phyloP scores from a whole-genome alignment of 2,797 vertebrate species.

The Erethizon dorsatum region DNA sequence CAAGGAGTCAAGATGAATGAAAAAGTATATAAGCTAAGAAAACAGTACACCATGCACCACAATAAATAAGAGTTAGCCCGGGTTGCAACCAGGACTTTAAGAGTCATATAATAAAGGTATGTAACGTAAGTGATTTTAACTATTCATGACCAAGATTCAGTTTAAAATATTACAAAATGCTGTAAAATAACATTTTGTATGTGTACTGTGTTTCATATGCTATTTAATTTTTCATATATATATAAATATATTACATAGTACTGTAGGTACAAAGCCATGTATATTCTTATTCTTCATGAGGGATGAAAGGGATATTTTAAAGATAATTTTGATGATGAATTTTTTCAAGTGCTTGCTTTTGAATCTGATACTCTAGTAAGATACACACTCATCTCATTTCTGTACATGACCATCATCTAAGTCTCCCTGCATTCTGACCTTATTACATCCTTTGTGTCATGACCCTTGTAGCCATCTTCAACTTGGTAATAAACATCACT shows the following conservation, averaged over 20 bases:
- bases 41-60: neutral
- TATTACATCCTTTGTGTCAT: neutral
- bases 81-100: neutral
- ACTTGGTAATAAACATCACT: neutral
- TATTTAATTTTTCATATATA: conserved; percentile 19
- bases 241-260: neutral
- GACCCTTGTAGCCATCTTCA: neutral
- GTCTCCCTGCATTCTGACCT: neutral
- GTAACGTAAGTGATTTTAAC: conserved; percentile 56
- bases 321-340: conserved; percentile 18
- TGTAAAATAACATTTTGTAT: conserved; percentile 6
- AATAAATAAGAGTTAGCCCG: neutral
- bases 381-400: neutral
- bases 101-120: neutral
- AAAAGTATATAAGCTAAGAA: neutral
- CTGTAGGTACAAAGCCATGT: neutral
- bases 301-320: neutral
- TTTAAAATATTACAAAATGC: conserved; percentile 67
- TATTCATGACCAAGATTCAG: neutral
- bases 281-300: neutral
- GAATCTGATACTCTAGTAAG: neutral
- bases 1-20: neutral
- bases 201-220: neutral
- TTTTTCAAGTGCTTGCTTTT: conserved; percentile 9
- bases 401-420: neutral